A percentile compares a stretch with the other conserved stretches of the same genome.
Conservation (phyloP, 2,113 vertebrate genomes). For the Eurypyga helias region DNA sequence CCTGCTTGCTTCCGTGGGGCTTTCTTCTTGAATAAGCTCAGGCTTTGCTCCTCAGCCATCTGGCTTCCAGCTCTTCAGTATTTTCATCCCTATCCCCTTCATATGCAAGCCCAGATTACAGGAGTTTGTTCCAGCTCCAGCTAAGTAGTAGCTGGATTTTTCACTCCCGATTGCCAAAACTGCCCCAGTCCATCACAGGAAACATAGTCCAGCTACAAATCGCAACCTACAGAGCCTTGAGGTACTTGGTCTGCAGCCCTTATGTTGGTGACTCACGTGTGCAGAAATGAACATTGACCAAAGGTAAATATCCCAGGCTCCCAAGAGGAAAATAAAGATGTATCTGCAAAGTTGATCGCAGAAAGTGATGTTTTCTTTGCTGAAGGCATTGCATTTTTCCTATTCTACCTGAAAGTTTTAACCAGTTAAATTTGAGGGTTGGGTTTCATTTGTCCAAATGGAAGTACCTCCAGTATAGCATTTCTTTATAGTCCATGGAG, state of each 20-base stretch:
- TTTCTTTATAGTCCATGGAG: background rate
- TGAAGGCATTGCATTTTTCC: background rate
- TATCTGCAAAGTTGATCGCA: background rate
- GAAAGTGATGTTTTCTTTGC: background rate
- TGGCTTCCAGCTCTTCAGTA: background rate
- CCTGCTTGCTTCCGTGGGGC: background rate
- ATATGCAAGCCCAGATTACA: background rate
- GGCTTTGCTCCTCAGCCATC: background rate
- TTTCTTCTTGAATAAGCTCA: background rate
- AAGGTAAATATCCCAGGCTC: background rate
- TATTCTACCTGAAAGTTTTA: background rate
- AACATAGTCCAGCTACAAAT: background rate
- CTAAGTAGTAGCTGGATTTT: constrained; percentile 26
- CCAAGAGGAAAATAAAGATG: background rate
- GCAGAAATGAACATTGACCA: background rate
- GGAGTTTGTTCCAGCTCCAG: constrained; percentile 20
- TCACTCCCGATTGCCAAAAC: background rate
- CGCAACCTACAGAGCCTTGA: background rate
- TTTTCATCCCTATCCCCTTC: constrained; percentile 6
- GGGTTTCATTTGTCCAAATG: background rate
- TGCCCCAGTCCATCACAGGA: background rate
- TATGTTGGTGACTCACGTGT: background rate
- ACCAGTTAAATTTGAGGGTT: background rate
- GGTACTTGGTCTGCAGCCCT: background rate
- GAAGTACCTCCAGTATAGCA: background rate